Conservation (phyloP, 2,888 invertebrate genomes). For the Panopea generosa region DNA sequence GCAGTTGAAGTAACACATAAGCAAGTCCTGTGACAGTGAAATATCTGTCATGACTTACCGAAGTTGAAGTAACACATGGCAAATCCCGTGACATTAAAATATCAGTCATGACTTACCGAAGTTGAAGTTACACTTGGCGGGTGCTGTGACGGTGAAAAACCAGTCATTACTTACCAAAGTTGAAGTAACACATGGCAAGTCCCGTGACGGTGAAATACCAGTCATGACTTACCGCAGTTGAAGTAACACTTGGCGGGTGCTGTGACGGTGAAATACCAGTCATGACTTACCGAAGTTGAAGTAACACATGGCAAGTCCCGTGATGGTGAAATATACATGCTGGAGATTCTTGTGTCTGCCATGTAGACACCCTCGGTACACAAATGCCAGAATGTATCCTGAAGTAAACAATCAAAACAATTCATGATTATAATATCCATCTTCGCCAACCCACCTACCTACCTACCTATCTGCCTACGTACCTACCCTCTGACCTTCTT, state of each 20-base stretch:
- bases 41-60: conserved; percentile 90
- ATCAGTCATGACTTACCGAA: conserved; percentile 86
- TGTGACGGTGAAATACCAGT: conserved; percentile 89
- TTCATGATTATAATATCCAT: no score
- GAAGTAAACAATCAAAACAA: conserved; percentile 78
- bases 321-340: conserved; percentile 90
- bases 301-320: conserved; percentile 91
- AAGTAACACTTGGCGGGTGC: conserved; percentile 92
- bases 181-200: no score
- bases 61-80: conserved; percentile 94
- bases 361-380: conserved; percentile 88
- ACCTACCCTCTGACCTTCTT: no score
- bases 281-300: conserved; percentile 94
- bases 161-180: no score
- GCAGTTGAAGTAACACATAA: conserved; percentile 89
- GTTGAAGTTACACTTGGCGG: no score
- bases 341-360: conserved; percentile 88
- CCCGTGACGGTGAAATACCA: no score
- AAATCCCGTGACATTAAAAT: conserved; percentile 89
- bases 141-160: no score
- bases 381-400: conserved; percentile 91
- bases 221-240: conserved; percentile 39
- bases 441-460: no score
- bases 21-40: conserved; percentile 88
- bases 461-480: no score